A percentile compares a stretch with the other conserved stretches of the same genome.
Conservation (phyloP, 2,888 invertebrate genomes). For the Falcaria lacertinaria region DNA sequence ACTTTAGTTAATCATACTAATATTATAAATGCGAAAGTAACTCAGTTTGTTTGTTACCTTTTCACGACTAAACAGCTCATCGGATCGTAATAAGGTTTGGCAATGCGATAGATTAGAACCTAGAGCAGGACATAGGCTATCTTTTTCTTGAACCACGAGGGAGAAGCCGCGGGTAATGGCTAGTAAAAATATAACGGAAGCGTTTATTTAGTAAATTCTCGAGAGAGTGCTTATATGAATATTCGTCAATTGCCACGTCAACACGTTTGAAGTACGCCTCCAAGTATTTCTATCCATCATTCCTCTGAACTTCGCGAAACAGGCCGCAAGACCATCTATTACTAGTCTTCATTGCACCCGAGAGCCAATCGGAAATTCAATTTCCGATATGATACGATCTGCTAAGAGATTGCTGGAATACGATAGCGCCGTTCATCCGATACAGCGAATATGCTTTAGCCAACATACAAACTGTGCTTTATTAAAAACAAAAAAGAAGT, state of each 20-base stretch:
- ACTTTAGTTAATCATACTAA: too few relatives aligned
- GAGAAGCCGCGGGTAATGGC: too few relatives aligned
- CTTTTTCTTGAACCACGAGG: too few relatives aligned
- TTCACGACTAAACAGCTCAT: too few relatives aligned
- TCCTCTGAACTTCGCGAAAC: slow-evolving; percentile 42
- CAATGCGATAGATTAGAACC: too few relatives aligned
- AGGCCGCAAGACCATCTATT: slow-evolving; percentile 49
- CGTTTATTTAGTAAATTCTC: slow-evolving; percentile 26
- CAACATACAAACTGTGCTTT: slow-evolving; percentile 13
- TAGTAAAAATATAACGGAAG: slow-evolving; percentile 8
- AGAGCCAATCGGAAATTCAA: slow-evolving; percentile 72
- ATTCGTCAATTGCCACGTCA: slow-evolving; percentile 39
- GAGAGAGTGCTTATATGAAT: slow-evolving; percentile 36
- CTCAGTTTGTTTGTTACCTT: too few relatives aligned
- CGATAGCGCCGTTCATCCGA: slow-evolving; percentile 37
- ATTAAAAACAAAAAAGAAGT: neutral
- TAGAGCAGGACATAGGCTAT: too few relatives aligned
- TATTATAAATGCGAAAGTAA: too few relatives aligned
- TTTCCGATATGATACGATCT: slow-evolving; percentile 71
- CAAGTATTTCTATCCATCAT: slow-evolving; percentile 52
- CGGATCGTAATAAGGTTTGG: too few relatives aligned
- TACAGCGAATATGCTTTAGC: slow-evolving; percentile 27
- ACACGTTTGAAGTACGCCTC: slow-evolving; percentile 26
- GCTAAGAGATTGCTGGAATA: slow-evolving; percentile 66
- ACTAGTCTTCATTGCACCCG: slow-evolving; percentile 46